These are phyloP conservation scores for Tyria jacobaeae DNA, from an alignment of 2,888 invertebrate species.

Conservation along the genomic window DNA sequence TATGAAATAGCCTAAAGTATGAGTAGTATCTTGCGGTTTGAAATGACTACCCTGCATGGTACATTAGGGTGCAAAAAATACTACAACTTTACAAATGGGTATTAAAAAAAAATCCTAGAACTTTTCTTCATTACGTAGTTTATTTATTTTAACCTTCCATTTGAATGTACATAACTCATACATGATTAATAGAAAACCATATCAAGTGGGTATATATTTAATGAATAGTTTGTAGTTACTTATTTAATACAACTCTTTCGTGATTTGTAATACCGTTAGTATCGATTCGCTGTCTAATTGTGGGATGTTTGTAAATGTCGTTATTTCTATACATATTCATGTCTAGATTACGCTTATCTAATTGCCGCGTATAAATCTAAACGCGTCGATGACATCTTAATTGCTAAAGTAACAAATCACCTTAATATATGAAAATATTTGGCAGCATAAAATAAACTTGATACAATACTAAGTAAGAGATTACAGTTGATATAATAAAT, in stretches of 20 bases:
- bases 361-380: constrained; percentile 82
- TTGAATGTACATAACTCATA: too few species aligned
- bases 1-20: too few species aligned
- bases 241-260: constrained; percentile 43
- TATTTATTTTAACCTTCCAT: too few species aligned
- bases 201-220: too few species aligned
- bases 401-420: constrained; percentile 78
- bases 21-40: too few species aligned
- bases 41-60: too few species aligned
- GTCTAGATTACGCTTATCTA: constrained; percentile 76
- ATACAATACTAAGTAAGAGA: constrained; percentile 30
- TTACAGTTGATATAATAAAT: background rate
- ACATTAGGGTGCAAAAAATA: too few species aligned
- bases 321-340: constrained; percentile 78
- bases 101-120: too few species aligned
- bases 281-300: constrained; percentile 64
- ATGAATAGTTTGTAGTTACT: too few species aligned
- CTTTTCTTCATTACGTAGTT: too few species aligned
- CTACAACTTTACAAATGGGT: too few species aligned
- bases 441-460: constrained; percentile 45
- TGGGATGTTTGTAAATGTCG: constrained; percentile 76
- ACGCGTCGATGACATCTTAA: constrained; percentile 82
- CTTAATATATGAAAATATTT: constrained; percentile 65
- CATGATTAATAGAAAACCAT: too few species aligned
- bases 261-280: constrained; percentile 60